Base-by-base conservation (phyloP, 2,113 vertebrate species). In the Heterotilapia buettikoferi region DNA sequence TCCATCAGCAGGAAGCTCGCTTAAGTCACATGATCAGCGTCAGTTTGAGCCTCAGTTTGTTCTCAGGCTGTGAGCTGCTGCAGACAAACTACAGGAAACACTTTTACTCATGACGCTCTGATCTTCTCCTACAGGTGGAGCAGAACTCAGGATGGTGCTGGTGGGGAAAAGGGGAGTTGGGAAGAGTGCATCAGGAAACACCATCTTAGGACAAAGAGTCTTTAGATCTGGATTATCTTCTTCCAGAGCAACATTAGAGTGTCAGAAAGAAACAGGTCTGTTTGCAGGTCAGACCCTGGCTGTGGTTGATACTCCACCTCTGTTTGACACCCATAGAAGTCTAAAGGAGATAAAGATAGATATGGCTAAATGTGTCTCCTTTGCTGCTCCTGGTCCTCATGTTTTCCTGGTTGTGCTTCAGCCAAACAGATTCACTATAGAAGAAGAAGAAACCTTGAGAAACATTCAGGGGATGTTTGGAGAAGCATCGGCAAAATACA, bases 191-290 rank as follows among this genome's bases (percentile, higher is more conserved):
- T 0, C 47, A 52, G 47, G 18, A 52, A 52, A 52, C 47, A 52
- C 18, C 47, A 50, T 52, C 47, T 52, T 52, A 19, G 47, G 18
- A 0, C 2, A 1, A 0, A 19, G 0, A 19, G 47, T 0, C 7
- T 52, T 52, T 52, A 52, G 0, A 52, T 3, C 4, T 5, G 0
- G 1, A 8, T 0, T 0, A 18, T 3, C 2, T 50, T 0, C 0
- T 1, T 0, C 0, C 47, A 5, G 18, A 52, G 2, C 19, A 2
- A 52, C 18, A 52, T 5, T 1, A 52, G 18, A 1, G 7, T 19
- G 18, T 9, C 0, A 52, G 47, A 19, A 19, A 50, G 18, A 9
- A 50, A 19, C 18, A 19, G 0, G 0, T 19, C 4, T 1, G 18
- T 19, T 50, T 19, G 18, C 0, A 0, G 47, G 4, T 50, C 47